These are phyloP conservation scores for Haemorhous mexicanus DNA, from an alignment of 2,113 vertebrate genomes.

Conservation along the genomic window DNA sequence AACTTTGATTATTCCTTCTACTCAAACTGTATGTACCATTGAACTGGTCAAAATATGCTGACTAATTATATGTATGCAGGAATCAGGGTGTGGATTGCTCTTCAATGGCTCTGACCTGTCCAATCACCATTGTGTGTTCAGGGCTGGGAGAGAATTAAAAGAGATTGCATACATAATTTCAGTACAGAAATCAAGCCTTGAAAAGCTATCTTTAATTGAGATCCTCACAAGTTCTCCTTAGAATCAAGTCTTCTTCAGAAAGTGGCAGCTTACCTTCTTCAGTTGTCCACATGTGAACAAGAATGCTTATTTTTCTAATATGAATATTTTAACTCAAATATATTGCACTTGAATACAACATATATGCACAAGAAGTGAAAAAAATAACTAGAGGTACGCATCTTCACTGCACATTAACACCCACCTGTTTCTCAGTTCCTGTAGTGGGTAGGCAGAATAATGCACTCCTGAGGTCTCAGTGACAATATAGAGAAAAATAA, in stretches of 20 bases:
- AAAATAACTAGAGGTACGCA: neutral
- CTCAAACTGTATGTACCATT: neutral
- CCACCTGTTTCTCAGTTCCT: neutral
- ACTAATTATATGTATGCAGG: neutral
- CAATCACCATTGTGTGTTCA: neutral
- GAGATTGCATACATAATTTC: neutral
- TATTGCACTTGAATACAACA: neutral
- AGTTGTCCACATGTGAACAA: neutral
- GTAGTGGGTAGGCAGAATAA: neutral
- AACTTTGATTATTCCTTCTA: neutral
- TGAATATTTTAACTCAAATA: neutral
- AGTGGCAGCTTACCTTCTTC: neutral
- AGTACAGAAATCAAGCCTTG: neutral
- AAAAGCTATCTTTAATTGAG: neutral
- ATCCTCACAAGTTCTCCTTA: neutral
- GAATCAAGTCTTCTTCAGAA: neutral
- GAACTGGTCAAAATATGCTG: neutral
- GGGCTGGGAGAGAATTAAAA: neutral
- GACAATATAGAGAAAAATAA: neutral
- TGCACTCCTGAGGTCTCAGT: neutral
- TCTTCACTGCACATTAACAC: neutral
- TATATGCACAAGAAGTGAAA: neutral
- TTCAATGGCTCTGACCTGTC: neutral
- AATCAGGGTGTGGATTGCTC: neutral
- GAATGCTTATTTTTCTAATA: neutral